Conservation (phyloP, 2,113 vertebrate species). For the Antechinus flavipes region DNA sequence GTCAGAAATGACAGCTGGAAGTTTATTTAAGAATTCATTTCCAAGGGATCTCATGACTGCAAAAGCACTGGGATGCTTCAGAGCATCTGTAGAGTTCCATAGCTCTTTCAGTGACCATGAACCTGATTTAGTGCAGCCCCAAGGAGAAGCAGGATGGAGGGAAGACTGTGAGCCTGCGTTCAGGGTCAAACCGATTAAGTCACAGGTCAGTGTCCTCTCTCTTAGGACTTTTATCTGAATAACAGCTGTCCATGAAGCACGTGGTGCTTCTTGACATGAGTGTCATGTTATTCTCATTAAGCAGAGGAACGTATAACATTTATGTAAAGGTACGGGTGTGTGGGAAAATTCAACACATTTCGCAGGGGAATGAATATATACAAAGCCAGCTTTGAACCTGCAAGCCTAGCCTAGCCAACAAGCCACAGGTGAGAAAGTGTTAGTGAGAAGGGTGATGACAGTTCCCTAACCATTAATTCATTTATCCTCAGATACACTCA, state of each 20-base stretch:
- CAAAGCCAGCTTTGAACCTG: slow-evolving; percentile 68
- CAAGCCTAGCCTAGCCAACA: slow-evolving; percentile 5
- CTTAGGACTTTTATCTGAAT: slow-evolving; percentile 42
- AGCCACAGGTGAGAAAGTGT: slow-evolving; percentile 48
- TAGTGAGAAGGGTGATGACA: slow-evolving; percentile 30
- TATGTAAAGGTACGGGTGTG: slow-evolving; percentile 32
- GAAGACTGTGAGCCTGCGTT: background rate
- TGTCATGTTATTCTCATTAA: slow-evolving; percentile 62
- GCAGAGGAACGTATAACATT: slow-evolving; percentile 39
- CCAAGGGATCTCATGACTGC: background rate
- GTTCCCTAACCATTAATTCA: slow-evolving; percentile 35
- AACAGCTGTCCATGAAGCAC: slow-evolving; percentile 55
- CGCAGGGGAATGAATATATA: slow-evolving; percentile 43
- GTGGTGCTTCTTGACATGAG: slow-evolving; percentile 22
- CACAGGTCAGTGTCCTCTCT: background rate
- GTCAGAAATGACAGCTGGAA: slow-evolving; percentile 5
- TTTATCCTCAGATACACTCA: slow-evolving; percentile 34
- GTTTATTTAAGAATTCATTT: slow-evolving; percentile 19
- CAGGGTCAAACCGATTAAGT: background rate
- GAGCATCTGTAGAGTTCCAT: background rate
- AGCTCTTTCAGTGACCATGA: background rate
- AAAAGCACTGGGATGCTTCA: background rate
- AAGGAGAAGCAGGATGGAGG: background rate
- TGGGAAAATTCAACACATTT: slow-evolving; percentile 44
- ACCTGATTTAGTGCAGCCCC: background rate